These are phyloP conservation scores for Ciconia maguari DNA, from an alignment of 2,113 vertebrate genomes.

Conservation along the genomic window DNA sequence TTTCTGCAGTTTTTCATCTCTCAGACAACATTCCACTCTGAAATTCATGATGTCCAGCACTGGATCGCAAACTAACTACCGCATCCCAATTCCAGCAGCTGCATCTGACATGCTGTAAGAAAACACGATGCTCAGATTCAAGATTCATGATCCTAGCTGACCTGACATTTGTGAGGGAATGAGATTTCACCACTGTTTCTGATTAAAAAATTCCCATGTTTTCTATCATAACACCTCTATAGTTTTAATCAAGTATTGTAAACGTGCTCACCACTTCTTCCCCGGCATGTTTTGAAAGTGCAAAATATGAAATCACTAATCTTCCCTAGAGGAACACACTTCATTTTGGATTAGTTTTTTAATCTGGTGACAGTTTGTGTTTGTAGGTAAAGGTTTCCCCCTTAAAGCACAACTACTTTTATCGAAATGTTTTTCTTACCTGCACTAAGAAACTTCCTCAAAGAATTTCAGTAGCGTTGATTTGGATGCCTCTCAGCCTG, in stretches of 20 bases:
- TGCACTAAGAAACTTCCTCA: neutral
- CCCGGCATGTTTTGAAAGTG: neutral
- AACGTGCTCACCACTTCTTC: neutral
- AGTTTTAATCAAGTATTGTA: neutral
- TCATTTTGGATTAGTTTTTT: neutral
- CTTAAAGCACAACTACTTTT: neutral
- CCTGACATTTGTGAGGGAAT: neutral
- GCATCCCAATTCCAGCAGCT: neutral
- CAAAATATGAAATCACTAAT: neutral
- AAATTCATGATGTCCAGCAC: neutral
- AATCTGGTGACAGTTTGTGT: neutral
- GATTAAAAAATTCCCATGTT: neutral
- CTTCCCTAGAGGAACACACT: neutral
- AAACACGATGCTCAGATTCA: neutral
- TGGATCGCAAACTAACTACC: neutral
- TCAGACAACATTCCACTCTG: neutral
- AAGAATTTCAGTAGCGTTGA: neutral
- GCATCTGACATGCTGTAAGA: neutral
- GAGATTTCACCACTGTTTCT: neutral
- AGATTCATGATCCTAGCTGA: neutral
- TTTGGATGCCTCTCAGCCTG: neutral
- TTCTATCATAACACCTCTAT: neutral
- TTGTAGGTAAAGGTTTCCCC: neutral
- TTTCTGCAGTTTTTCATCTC: neutral
- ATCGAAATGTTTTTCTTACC: neutral